These are phyloP conservation scores for Caranx melampygus DNA, from an alignment of 2,113 vertebrate genomes.

Conservation along the genomic window DNA sequence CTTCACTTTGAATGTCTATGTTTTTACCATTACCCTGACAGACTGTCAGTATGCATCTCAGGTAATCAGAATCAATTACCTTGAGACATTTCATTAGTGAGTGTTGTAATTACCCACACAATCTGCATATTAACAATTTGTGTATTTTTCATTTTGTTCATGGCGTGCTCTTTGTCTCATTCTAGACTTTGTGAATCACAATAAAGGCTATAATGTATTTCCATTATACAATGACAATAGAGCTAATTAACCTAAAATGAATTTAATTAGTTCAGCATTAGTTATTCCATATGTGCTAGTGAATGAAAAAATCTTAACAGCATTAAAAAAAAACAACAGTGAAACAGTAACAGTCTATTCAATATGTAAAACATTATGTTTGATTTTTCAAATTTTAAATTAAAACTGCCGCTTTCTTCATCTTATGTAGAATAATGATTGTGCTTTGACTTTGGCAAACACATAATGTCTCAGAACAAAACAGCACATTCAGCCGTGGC, in stretches of 20 bases:
- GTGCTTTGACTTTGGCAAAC: not conserved
- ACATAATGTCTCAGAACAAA: conserved; percentile 17
- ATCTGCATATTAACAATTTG: not conserved
- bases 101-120: not conserved
- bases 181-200: not conserved
- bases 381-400: conserved; percentile 2
- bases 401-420: not conserved
- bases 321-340: not conserved
- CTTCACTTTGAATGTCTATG: no score
- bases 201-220: no score
- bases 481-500: conserved; percentile 26
- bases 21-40: not conserved
- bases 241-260: not conserved
- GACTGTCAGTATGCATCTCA: not conserved
- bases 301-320: not conserved
- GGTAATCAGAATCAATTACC: not conserved
- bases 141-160: not conserved
- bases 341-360: not conserved
- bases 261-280: not conserved
- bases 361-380: not conserved
- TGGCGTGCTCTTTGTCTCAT: not conserved
- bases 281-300: not conserved
- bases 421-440: not conserved
- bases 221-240: not conserved
- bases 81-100: not conserved